phyloP scores from a whole-genome alignment of 2,113 vertebrate genomes.

The Semnornis frantzii region DNA sequence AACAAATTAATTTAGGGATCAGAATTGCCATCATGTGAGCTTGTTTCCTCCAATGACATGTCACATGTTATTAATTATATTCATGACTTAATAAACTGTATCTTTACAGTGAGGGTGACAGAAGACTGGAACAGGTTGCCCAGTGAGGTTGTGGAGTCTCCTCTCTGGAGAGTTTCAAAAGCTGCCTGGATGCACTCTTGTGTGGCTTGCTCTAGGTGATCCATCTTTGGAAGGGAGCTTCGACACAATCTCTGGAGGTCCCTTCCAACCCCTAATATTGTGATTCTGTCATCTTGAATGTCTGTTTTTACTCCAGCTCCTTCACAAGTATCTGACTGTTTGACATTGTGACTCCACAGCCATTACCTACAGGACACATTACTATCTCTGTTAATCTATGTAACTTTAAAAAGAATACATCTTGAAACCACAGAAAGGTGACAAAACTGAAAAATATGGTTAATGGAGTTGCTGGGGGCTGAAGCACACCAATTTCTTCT shows the following conservation, averaged over 20 bases:
- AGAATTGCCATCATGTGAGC: not conserved
- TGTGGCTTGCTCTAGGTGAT: too few relatives aligned
- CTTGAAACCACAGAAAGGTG: not conserved
- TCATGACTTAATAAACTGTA: not conserved
- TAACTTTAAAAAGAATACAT: not conserved
- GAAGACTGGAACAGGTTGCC: too few relatives aligned
- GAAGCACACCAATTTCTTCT: not conserved
- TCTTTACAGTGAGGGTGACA: not conserved
- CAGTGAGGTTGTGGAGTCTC: too few relatives aligned
- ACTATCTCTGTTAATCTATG: not conserved
- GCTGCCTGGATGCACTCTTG: too few relatives aligned
- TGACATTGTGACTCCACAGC: not conserved
- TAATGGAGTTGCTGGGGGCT: not conserved
- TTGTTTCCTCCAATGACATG: not conserved
- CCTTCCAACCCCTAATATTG: too few relatives aligned
- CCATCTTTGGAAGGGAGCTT: too few relatives aligned
- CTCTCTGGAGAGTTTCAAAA: too few relatives aligned
- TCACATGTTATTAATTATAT: not conserved
- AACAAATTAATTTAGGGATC: not conserved
- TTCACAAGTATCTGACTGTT: not conserved
- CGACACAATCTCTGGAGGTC: too few relatives aligned
- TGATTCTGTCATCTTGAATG: not conserved
- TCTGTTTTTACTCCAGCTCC: not conserved
- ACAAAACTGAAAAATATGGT: not conserved
- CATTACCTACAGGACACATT: not conserved